Conservation (phyloP, 2,113 vertebrate species). For the Gopherus evgoodei region DNA sequence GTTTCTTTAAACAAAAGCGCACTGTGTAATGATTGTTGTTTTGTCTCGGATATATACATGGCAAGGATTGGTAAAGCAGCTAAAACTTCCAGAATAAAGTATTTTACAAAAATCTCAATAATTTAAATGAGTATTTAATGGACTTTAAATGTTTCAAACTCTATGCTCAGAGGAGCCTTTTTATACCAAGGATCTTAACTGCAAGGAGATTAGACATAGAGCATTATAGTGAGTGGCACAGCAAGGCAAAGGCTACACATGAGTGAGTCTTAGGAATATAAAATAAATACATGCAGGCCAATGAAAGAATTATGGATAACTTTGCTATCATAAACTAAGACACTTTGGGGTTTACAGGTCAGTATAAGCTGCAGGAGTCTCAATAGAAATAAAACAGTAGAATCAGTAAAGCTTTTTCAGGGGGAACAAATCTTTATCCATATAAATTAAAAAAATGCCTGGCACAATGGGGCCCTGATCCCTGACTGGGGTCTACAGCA, state of each 20-base stretch:
- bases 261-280: neutral
- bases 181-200: neutral
- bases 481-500: neutral
- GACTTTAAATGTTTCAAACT: neutral
- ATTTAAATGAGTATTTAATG: neutral
- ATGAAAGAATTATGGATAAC: neutral
- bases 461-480: neutral
- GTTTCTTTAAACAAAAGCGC: neutral
- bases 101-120: neutral
- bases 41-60: neutral
- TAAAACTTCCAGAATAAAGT: neutral
- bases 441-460: neutral
- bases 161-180: neutral
- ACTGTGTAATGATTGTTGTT: neutral
- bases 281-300: neutral
- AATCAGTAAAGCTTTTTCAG: slow-evolving; percentile 10
- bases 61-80: neutral
- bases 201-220: neutral
- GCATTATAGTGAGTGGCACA: neutral
- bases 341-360: neutral
- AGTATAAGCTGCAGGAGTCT: neutral
- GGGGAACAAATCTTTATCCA: neutral
- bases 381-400: neutral
- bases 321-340: neutral
- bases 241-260: neutral